These are phyloP conservation scores for Phalacrocorax pelagicus DNA, from an alignment of 2,113 vertebrate genomes.

Conservation along the genomic window DNA sequence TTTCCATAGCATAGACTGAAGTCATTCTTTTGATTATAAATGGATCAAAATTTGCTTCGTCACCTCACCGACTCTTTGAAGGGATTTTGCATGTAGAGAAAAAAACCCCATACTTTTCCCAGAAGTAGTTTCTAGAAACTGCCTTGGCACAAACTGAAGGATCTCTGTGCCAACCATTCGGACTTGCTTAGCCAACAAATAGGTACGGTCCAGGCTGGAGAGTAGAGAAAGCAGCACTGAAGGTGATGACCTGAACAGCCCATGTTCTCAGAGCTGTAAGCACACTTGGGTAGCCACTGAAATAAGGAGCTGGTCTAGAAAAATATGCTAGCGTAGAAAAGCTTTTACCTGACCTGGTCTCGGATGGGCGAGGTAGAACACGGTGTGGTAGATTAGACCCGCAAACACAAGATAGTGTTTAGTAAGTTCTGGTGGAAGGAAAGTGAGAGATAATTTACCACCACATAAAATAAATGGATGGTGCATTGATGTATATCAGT, in stretches of 20 bases:
- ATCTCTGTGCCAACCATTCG: neutral
- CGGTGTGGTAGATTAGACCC: neutral
- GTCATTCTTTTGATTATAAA: neutral
- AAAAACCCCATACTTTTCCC: neutral
- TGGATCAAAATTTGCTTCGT: neutral
- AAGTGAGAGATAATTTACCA: slow-evolving; percentile 1
- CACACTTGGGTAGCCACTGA: neutral
- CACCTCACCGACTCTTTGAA: neutral
- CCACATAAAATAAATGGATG: slow-evolving; percentile 44
- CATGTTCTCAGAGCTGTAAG: neutral
- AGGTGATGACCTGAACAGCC: neutral
- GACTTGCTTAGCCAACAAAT: neutral
- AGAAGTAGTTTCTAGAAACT: neutral
- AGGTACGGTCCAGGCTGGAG: neutral
- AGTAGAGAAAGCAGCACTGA: neutral
- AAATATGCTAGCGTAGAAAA: neutral
- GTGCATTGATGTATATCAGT: slow-evolving; percentile 10
- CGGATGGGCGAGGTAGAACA: neutral
- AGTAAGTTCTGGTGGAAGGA: neutral
- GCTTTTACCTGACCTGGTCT: neutral
- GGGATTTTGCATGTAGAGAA: neutral
- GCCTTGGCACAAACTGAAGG: neutral
- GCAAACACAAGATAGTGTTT: neutral
- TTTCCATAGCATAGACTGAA: neutral
- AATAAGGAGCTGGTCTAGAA: neutral